Percentiles rank a stretch among this genome's conserved stretches.
These are phyloP conservation scores for Heliconius melpomene DNA, from an alignment of 1,140 invertebrate species.

Conservation along the genomic window DNA sequence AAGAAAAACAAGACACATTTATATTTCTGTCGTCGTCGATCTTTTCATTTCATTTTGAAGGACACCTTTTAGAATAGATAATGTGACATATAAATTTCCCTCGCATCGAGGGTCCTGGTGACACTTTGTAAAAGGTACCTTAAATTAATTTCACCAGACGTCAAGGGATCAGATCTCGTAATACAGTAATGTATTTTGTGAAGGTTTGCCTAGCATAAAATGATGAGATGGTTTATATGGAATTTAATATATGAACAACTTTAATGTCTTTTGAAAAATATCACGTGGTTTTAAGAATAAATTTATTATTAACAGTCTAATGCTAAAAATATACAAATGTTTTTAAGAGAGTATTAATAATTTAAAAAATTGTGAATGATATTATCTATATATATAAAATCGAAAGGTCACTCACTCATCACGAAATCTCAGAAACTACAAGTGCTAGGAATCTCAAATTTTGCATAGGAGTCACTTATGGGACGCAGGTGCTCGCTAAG, in stretches of 20 bases:
- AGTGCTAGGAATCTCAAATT: no score
- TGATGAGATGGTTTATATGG: background rate
- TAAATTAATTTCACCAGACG: constrained; percentile 69
- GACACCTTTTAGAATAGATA: constrained; percentile 75
- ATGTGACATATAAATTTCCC: constrained; percentile 73
- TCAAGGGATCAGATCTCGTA: constrained; percentile 25
- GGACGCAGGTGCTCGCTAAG: no score
- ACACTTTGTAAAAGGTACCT: constrained; percentile 64
- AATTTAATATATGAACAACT: background rate
- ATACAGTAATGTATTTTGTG: constrained; percentile 15
- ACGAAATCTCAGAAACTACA: no score
- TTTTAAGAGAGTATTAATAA: no score
- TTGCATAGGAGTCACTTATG: no score
- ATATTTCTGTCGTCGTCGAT: constrained; percentile 48
- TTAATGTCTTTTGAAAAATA: background rate
- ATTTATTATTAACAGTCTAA: background rate
- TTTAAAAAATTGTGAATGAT: no score
- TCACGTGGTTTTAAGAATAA: background rate
- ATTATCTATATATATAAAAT: no score
- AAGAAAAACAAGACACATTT: constrained; percentile 27
- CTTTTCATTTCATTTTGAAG: constrained; percentile 68
- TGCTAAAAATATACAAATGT: background rate
- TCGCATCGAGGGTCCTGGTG: constrained; percentile 53
- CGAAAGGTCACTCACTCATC: no score
- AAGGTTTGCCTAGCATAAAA: background rate